Evolutionary conservation across 2,797 vertebrate species (phyloP), one percentile per base, ranked within the genome.

Genomic region (Champsocephalus esox): DNA sequence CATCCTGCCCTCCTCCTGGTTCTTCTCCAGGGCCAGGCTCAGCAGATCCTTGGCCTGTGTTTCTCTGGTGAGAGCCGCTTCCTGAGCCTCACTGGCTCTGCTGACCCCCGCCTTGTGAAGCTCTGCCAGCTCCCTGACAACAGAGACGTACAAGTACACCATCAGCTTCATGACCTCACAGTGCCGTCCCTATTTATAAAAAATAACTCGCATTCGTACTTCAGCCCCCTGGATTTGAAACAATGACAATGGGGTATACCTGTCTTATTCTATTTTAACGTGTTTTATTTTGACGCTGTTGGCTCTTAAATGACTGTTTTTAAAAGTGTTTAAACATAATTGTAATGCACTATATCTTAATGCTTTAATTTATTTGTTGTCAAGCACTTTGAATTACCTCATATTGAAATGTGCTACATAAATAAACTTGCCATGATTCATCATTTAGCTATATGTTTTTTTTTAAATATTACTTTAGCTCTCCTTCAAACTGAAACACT

Each of bases 41-140:
- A 99, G 95, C 79, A 97, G 95, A 70, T 99, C 98, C 68, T 96
- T 99, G 12, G 96, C 97, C 89, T 96, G 96, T 45, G 95, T 95
- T 82, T 98, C 97, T 50, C 93, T 93, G 90, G 95, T 97, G 0
- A 99, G 87, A 9, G 96, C 96, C 24, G 93, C 97, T 83, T 97
- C 98, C 87, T 99, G 96, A 3, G 94, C 98, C 86, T 96, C 96
- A 5, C 98, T 98, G 67, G 96, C 97, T 92, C 96, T 97, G 43
- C 96, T 96, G 78, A 96, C 98, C 60, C 97, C 97, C 5, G 92
- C 95, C 94, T 97, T 99, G 74, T 99, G 98, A 80, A 99, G 95
- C 83, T 98, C 98, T 66, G 97, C 96, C 88, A 99, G 95, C 83
- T 99, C 98, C 87, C 98, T 99, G 76, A 41, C 61, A 71, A 78